These are phyloP conservation scores for Rhizomys pruinosus DNA, from an alignment of 2,113 vertebrate species.

Conservation along the genomic window DNA sequence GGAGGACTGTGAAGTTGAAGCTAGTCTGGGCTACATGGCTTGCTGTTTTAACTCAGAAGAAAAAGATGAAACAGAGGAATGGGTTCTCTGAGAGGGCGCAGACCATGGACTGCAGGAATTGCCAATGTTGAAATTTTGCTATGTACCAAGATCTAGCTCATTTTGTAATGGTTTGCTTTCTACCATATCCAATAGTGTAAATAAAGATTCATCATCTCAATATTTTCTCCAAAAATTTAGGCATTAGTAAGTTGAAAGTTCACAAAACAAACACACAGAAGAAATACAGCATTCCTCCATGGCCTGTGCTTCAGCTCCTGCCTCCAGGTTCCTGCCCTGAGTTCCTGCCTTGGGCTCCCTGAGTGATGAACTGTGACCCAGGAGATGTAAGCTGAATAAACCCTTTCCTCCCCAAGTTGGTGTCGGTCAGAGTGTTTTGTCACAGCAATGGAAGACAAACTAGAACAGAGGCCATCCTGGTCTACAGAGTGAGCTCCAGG, in stretches of 20 bases:
- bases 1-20: background rate
- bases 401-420: too few species aligned
- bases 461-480: too few species aligned
- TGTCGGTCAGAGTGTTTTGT: too few species aligned
- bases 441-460: too few species aligned
- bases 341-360: too few species aligned
- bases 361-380: too few species aligned
- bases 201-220: slow-evolving; percentile 6
- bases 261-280: slow-evolving; percentile 3
- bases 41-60: background rate
- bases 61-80: background rate
- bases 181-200: slow-evolving; percentile 17
- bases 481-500: too few species aligned
- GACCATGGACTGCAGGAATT: background rate
- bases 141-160: background rate
- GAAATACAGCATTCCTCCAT: too few species aligned
- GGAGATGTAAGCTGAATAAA: too few species aligned
- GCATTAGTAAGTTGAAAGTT: slow-evolving; percentile 25
- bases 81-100: background rate
- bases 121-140: background rate
- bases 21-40: background rate
- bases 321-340: too few species aligned
- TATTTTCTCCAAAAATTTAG: slow-evolving; percentile 25
- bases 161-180: slow-evolving; percentile 23
- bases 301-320: too few species aligned